Percentiles rank a stretch among this genome's conserved stretches.
Evolutionary conservation across 1,140 invertebrate genomes (phyloP).

Genomic region (Sminthurides bifidus): DNA sequence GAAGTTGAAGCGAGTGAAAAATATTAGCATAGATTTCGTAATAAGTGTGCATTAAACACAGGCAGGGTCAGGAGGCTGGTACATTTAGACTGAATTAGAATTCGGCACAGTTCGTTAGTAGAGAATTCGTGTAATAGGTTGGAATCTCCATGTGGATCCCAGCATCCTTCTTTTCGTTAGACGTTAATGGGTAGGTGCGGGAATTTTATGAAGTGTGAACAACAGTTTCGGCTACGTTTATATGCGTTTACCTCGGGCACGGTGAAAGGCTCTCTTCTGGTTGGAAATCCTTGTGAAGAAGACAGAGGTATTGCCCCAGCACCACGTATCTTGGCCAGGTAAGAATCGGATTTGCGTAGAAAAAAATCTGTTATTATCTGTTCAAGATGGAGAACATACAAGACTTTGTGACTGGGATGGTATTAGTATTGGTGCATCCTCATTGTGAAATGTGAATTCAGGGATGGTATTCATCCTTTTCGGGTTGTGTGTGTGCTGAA

Average conservation of each 20-base stretch:
- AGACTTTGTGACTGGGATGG: no score
- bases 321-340: no score
- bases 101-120: constrained; percentile 31
- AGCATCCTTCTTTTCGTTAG: neutral
- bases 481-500: neutral
- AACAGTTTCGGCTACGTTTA: no score
- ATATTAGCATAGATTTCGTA: neutral
- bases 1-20: no score
- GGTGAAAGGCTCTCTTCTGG: no score
- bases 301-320: no score
- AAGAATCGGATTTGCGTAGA: neutral
- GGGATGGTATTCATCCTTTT: neutral
- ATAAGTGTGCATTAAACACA: neutral
- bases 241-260: neutral
- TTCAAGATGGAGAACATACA: neutral
- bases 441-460: neutral
- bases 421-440: no score
- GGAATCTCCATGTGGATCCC: neutral
- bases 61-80: neutral
- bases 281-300: no score
- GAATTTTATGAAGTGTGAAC: constrained; percentile 32
- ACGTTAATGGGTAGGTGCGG: constrained; percentile 12
- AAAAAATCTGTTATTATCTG: neutral
- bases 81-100: constrained; percentile 10
- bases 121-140: neutral